Evolutionary conservation across 2,797 vertebrate species (phyloP).

Genomic region (Notoglanidium macrostoma): DNA sequence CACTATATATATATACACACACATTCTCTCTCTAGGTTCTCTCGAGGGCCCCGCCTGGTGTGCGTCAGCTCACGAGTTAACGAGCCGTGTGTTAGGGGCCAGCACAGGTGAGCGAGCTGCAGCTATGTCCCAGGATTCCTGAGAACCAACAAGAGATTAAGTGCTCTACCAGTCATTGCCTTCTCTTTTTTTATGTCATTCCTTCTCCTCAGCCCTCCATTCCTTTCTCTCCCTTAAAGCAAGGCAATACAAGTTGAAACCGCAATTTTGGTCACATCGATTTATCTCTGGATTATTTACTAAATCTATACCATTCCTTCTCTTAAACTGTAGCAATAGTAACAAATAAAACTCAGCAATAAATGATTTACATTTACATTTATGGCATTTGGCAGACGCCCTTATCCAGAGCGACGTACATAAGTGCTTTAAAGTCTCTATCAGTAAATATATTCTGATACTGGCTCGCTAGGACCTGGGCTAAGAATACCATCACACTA

Average conservation of each 20-base stretch:
- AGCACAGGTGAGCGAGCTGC: constrained; percentile 65
- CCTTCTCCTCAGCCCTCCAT: constrained; percentile 35
- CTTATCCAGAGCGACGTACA: too few relatives aligned
- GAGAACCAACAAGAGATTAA: constrained; percentile 38
- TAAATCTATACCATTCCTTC: not conserved
- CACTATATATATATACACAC: too few relatives aligned
- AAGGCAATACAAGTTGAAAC: not conserved
- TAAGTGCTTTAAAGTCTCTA: too few relatives aligned
- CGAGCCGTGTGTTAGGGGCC: constrained; percentile 67
- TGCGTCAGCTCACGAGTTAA: constrained; percentile 63
- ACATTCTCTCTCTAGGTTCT: too few relatives aligned
- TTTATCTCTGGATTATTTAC: not conserved
- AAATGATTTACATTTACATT: too few relatives aligned
- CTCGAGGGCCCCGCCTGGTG: constrained; percentile 3
- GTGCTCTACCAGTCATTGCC: constrained; percentile 60
- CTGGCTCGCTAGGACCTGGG: too few relatives aligned
- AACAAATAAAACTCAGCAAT: not conserved
- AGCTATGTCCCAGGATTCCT: constrained; percentile 41
- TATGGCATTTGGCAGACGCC: too few relatives aligned
- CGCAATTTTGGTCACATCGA: not conserved
- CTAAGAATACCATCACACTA: too few relatives aligned
- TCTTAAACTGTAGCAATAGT: not conserved
- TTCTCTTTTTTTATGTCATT: not conserved
- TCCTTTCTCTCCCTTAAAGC: not conserved
- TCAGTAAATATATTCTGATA: too few relatives aligned